Base-by-base conservation (phyloP, 1,140 invertebrate species). In the Trichonephila clavata region DNA sequence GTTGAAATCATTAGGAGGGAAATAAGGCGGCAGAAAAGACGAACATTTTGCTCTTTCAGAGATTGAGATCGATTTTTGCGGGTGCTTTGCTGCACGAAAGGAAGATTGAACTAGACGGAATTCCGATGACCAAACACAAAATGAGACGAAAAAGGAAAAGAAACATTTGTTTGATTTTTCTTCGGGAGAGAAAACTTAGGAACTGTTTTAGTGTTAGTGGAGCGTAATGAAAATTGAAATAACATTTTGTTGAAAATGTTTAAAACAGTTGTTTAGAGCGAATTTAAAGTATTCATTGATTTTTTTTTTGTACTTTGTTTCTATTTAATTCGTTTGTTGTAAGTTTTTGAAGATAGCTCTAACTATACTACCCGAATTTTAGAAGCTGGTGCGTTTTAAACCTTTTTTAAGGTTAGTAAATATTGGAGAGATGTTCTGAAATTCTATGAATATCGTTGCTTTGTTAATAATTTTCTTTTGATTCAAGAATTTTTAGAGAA, bases 1-100 rank as follows among this genome's bases (percentile, higher is more conserved):
- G 81, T 83, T 83, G 39, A 24, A 83, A 83, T 83, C 81, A 83
- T 83, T 83, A 83, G 81, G 81, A 83, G 50, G 81, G 50, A 59
- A 83, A 83, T 83, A 50, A 59, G 81, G 81, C 81, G 10, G 43
- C 77, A 43, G 77, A 27, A 43, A 83, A 50, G 81, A 83, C 71
- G 71, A 77, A 77, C 71, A 77, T 77, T 77, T 16, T 77, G 27
- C 24, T 39, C 14, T 88, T 39, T 68, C 27, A 39, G 71, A 77
- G 71, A 77, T 77, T 77, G 71, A 39, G 71, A 77, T 77, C 71
- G 71, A 77, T 77, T 77, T 77, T 77, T 27, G 71, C 71, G 32
- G 71, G 65, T 68, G 21, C 65, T 68, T 68, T 68, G 65, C 27
- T 77, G 71, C 71, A 77, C 71, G 71, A 39, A 77, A 39, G 71